phyloP scores from a whole-genome alignment of 2,797 vertebrate genomes.

The Phataginus tricuspis region DNA sequence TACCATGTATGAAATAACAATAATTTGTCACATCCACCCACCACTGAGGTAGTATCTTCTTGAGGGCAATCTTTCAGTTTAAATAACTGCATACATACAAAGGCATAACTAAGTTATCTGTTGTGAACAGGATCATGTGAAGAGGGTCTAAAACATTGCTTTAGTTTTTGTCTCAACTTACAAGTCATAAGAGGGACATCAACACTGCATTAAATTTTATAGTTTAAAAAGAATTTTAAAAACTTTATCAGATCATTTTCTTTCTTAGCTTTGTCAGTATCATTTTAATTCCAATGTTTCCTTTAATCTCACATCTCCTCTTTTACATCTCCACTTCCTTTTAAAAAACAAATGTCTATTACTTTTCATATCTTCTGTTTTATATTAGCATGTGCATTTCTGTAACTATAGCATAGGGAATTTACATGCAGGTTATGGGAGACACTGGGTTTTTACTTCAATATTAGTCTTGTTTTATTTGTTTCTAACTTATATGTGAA shows the following conservation, averaged over 20 bases:
- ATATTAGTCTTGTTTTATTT: conserved; percentile 19
- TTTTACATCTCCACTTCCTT: conserved; percentile 50
- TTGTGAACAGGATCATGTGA: background rate
- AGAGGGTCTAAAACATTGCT: background rate
- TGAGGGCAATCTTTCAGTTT: background rate
- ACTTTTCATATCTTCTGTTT: conserved; percentile 9
- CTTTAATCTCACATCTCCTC: background rate
- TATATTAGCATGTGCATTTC: background rate
- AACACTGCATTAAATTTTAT: background rate
- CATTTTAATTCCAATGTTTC: conserved; percentile 31
- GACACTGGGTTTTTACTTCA: background rate
- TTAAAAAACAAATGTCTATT: conserved; percentile 7
- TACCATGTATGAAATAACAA: background rate
- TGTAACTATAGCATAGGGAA: background rate
- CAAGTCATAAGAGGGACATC: background rate
- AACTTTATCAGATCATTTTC: background rate
- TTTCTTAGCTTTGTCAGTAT: background rate
- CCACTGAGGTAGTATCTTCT: background rate
- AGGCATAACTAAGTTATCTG: background rate
- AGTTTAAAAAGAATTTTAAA: background rate
- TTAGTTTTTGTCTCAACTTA: background rate
- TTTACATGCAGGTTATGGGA: background rate
- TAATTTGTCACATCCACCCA: background rate
- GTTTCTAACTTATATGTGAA: background rate
- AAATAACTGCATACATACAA: background rate